phyloP scores from a whole-genome alignment of 2,888 invertebrate species.

The Acanthococcus lagerstroemiae region DNA sequence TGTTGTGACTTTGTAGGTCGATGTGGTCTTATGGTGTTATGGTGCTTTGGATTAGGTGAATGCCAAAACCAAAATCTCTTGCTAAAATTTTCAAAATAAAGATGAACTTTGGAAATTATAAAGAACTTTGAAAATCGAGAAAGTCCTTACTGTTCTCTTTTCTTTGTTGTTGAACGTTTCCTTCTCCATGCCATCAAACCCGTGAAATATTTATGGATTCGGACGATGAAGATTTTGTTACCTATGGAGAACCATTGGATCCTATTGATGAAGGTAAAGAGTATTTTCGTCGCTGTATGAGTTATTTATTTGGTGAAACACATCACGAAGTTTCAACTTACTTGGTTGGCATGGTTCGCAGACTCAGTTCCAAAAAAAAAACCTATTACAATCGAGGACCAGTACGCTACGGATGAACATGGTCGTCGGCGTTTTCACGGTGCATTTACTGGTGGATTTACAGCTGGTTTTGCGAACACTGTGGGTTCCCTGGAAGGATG shows the following conservation, averaged over 20 bases:
- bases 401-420: conserved; percentile 78
- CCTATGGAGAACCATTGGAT: conserved; percentile 72
- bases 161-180: too few relatives aligned
- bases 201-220: too few relatives aligned
- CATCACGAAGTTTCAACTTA: background rate
- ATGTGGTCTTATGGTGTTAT: too few relatives aligned
- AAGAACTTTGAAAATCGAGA: too few relatives aligned
- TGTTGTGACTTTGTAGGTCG: too few relatives aligned
- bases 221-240: conserved; percentile 49
- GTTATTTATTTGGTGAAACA: background rate
- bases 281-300: background rate
- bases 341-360: too few relatives aligned
- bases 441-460: conserved; percentile 96
- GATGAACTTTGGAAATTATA: too few relatives aligned
- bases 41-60: too few relatives aligned
- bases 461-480: conserved; percentile 94
- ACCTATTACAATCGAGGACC: conserved; percentile 70
- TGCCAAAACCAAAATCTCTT: too few relatives aligned
- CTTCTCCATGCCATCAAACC: too few relatives aligned
- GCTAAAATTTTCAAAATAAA: too few relatives aligned
- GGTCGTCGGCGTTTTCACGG: conserved; percentile 92
- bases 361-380: conserved; percentile 41
- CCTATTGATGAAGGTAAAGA: conserved; percentile 69
- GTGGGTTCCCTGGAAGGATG: conserved; percentile 95
- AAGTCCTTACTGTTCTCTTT: too few relatives aligned